Percentiles rank a stretch among this genome's conserved stretches.
phyloP scores from a whole-genome alignment of 1,140 invertebrate species.

The Stegodyphus mimosarum region DNA sequence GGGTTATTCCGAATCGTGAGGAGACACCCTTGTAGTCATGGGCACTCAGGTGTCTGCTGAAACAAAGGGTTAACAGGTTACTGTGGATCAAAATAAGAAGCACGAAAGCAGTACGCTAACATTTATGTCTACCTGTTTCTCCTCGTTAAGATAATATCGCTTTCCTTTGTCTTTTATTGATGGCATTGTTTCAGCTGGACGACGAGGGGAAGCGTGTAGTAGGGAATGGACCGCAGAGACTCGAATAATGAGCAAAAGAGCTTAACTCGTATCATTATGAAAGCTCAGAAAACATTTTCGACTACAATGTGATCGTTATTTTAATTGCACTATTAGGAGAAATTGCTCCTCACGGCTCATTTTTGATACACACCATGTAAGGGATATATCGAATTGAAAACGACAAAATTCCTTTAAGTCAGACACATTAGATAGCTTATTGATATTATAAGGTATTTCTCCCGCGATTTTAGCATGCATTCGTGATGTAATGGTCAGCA shows the following conservation, averaged over 20 bases:
- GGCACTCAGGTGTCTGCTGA: slow-evolving; percentile 8
- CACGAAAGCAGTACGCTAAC: slow-evolving; percentile 13
- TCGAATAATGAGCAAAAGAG: slow-evolving; percentile 2
- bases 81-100: slow-evolving; percentile 12
- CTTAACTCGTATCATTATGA: slow-evolving; percentile 22
- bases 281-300: slow-evolving; percentile 10
- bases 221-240: neutral
- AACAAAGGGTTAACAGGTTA: slow-evolving; percentile 37
- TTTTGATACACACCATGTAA: no score
- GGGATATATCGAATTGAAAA: no score
- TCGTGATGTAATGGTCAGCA: no score
- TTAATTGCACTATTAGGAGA: slow-evolving; percentile 47
- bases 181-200: slow-evolving; percentile 20
- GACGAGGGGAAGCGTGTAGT: neutral
- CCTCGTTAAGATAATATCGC: slow-evolving; percentile 45
- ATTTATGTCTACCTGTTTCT: slow-evolving; percentile 35
- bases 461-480: no score
- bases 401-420: no score
- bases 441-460: no score
- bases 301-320: slow-evolving; percentile 47
- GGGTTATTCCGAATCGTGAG: slow-evolving; percentile 1
- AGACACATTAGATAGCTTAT: no score
- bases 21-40: neutral
- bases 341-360: slow-evolving; percentile 2
- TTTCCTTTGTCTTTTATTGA: slow-evolving; percentile 37